Evolutionary conservation across 2,797 vertebrate species (phyloP).

Genomic region (Chelmon rostratus): DNA sequence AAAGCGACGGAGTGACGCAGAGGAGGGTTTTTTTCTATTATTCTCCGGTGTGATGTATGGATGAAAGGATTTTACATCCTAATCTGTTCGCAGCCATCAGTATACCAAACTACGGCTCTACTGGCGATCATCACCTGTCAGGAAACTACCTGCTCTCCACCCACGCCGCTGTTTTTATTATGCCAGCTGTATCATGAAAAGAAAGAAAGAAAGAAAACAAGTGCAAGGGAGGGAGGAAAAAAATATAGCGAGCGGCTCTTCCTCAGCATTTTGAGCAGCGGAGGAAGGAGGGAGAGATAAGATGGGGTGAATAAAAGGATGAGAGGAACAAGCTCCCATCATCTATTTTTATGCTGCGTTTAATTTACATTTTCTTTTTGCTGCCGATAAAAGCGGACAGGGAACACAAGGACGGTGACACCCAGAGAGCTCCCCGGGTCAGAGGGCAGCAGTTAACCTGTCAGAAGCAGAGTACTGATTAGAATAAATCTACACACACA

Average conservation of each 20-base stretch:
- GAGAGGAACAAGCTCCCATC: slow-evolving; percentile 88
- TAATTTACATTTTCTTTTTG: slow-evolving; percentile 89
- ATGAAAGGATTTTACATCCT: slow-evolving; percentile 41
- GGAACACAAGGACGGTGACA: slow-evolving; percentile 89
- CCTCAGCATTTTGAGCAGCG: slow-evolving; percentile 55
- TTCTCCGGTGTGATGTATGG: slow-evolving; percentile 32
- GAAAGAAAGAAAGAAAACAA: slow-evolving; percentile 3
- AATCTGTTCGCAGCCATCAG: slow-evolving; percentile 26
- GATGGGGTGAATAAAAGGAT: slow-evolving; percentile 73
- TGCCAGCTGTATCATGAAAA: slow-evolving; percentile 30
- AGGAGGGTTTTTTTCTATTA: not conserved
- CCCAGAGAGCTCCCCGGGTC: slow-evolving; percentile 80
- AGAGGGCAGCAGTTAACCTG: slow-evolving; percentile 88
- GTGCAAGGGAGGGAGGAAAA: slow-evolving; percentile 14
- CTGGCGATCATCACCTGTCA: slow-evolving; percentile 33
- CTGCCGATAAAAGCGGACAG: slow-evolving; percentile 87
- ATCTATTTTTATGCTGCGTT: slow-evolving; percentile 89
- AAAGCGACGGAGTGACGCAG: slow-evolving; percentile 17
- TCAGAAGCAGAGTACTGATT: slow-evolving; percentile 89
- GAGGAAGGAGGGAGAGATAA: slow-evolving; percentile 53
- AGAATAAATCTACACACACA: slow-evolving; percentile 90
- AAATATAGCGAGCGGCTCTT: slow-evolving; percentile 25
- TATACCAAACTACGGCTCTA: slow-evolving; percentile 13
- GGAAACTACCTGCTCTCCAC: slow-evolving; percentile 43
- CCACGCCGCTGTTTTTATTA: slow-evolving; percentile 23